Evolutionary conservation across 1,140 invertebrate species (phyloP), one percentile per base, ranked within the genome.

Genomic region (Bombyx mandarina): DNA sequence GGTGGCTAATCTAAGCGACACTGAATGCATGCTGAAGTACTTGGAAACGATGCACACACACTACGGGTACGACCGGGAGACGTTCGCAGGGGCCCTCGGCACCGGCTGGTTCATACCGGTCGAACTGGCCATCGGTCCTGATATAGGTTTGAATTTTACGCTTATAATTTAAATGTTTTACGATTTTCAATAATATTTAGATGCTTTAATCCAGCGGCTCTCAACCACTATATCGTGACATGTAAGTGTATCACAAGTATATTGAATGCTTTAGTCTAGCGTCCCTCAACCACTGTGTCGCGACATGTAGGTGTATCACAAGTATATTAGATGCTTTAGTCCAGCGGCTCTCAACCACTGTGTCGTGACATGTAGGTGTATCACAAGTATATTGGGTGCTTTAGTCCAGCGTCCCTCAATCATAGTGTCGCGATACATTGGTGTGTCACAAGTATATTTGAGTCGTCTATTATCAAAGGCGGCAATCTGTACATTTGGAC

Each of bases 31-130:
- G 91, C 93, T 97, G 71, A 93, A 94, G 78, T 99, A 98, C 86
- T 93, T 99, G 62, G 94, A 98, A 61, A 91, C 96, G 42, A 89
- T 99, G 53, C 91, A 93, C 73, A 91, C 92, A 52, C 92, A 98
- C 66, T 94, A 93, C 75, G 93, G 93, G 66, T 99, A 94, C 83
- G 95, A 98, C 83, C 93, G 97, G 68, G 98, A 99, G 86, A 92
- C 93, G 51, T 99, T 99, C 85, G 92, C 93, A 58, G 98, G 97
- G 73, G 95, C 96, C 69, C 91, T 99, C 60, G 98, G 97, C 69
- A 96, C 95, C 54, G 95, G 95, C 62, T 99, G 97, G 96, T 96
- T 96, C 62, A 96, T 99, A 80, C 97, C 97, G 52, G 95, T 97
- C 51, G 96, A 98, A 77, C 89, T 99, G 70, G 93, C 98, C 63